Base-by-base conservation (phyloP, 2,797 vertebrate species). In the Coluber constrictor region DNA sequence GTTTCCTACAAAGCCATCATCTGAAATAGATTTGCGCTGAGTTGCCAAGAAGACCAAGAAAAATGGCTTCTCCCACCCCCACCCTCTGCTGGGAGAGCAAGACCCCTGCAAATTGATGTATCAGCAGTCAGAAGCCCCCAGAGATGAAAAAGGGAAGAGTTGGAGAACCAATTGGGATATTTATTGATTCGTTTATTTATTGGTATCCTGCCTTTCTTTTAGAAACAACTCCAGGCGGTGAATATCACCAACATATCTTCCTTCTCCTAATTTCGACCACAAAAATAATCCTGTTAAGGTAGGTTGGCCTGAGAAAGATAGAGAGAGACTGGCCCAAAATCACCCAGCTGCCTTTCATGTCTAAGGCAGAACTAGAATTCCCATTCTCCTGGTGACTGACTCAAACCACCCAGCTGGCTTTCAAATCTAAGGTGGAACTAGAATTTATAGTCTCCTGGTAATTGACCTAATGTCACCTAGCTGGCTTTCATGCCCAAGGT, bases 41-140 rank as follows among this genome's bases (percentile, higher is more conserved):
- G 95, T 94, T 94, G 95, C 95, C 94, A 96, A 96, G 95, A 95
- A 96, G 94, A 95, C 89, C 25, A 27, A 63, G 15, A 16, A 13
- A 96, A 95, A 51, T 51, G 47, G 47, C 47, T 51, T 51, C 47
- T 51, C 91, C 27, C 59, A 2, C 59, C 23, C 3, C 3, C 60
- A 7, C 5, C 54, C 74, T 79, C 90, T 91, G 92, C 92, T 94
- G 95, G 91, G 96, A 96, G 96, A 96, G 92, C 92, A 92, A 95
- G 66, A 87, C 79, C 86, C 93, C 95, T 95, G 93, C 93, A 97
- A 74, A 97, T 97, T 96, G 96, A 97, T 96, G 91, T 83, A 97
- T 97, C 96, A 97, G 94, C 86, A 11, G 87, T 87, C 90, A 96
- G 97, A 96, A 95, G 91, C 96, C 96, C 93, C 93, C 96, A 94